Evolutionary conservation across 2,888 invertebrate species (phyloP).

Genomic region (Hipparchia semele): DNA sequence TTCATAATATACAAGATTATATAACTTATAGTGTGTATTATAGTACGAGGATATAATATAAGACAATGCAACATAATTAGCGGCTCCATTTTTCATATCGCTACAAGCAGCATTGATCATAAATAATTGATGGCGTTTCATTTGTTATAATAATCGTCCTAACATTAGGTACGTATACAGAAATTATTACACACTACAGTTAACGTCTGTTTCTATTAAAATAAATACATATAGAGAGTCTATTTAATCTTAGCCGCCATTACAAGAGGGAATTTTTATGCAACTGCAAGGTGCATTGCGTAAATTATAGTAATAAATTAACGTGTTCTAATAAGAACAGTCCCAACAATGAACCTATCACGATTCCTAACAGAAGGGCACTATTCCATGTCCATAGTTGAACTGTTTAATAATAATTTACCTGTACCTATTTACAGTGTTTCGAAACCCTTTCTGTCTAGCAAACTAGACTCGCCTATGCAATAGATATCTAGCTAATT

Average conservation of each 20-base stretch:
- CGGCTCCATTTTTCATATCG: conserved; percentile 43
- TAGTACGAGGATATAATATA: no score
- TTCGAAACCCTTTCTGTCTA: no score
- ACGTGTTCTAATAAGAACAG: background rate
- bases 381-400: background rate
- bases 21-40: no score
- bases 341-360: background rate
- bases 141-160: conserved; percentile 21
- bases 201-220: conserved; percentile 10
- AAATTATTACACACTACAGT: background rate
- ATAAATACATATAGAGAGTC: background rate
- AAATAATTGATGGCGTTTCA: conserved; percentile 22
- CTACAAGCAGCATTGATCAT: conserved; percentile 26
- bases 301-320: no score
- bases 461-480: no score
- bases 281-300: background rate
- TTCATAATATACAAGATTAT: no score
- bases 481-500: no score
- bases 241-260: background rate
- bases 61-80: conserved; percentile 45
- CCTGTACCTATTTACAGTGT: no score
- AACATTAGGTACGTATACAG: background rate
- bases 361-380: background rate
- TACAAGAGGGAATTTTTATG: background rate
- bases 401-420: no score